Base-by-base conservation (phyloP, 2,113 vertebrate genomes). In the Raja brachyura region DNA sequence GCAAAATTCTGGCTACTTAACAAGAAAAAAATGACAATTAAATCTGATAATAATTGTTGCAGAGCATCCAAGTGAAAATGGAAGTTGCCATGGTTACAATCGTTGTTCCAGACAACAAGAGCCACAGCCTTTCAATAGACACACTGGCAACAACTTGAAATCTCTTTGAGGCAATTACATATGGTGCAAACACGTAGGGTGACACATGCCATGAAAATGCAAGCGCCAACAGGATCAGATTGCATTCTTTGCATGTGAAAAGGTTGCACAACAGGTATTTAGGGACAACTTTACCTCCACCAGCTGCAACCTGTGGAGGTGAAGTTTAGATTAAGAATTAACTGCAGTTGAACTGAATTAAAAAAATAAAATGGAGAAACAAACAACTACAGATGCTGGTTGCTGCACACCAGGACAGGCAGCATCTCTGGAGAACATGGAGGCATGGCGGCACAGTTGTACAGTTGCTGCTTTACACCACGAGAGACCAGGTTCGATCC, bases 21-120 rank as follows among this genome's bases (percentile, higher is more conserved):
- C 59, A 31, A n/a, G 22, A 85, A 59, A 28, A 59, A 88, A 14
- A 31, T 88, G 61, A n/a, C 79, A 8, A 28, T n/a, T 54, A 28
- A 25, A n/a, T 59, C 25, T n/a, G 20, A 10, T 13, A 48, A 31
- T 66, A 63, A 31, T 31, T 88, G 31, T 33, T 7, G 14, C 4
- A 88, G 59, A 14, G 18, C 59, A 88, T 88, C 13, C 59, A 18
- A 31, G 5, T 63, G 61, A 31, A 83, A 88, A 63, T 13, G 63
- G n/a, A 88, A 88, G 28, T 88, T 88, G 59, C 83, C 63, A 63
- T 88, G 83, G 83, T 31, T 1, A 88, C 83, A 88, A 66, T 88
- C 59, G 18, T 66, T 63, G 59, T 88, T 88, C 39, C 70, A 63
- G 14, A 31, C 59, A 88, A 28, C 81, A 85, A 11, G 10, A 33